A percentile compares a stretch with the other conserved stretches of the same genome.
phyloP scores from a whole-genome alignment of 2,797 vertebrate species.

The Urocyon cinereoargenteus region DNA sequence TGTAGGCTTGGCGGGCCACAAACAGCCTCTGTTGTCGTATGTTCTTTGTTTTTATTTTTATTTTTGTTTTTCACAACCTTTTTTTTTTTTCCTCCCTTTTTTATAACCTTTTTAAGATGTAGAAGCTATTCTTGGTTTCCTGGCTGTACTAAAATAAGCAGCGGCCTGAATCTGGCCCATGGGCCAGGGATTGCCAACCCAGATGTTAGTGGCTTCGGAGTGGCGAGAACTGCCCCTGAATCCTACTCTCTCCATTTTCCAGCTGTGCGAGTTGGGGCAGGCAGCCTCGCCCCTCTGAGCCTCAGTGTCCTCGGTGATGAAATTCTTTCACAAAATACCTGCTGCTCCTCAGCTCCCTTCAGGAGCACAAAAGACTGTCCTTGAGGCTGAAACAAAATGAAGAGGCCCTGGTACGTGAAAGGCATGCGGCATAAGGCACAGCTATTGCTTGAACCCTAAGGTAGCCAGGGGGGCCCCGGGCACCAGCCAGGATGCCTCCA shows the following conservation, averaged over 20 bases:
- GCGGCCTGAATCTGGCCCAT: not conserved
- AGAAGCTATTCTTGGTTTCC: not conserved
- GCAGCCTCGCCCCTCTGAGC: not conserved
- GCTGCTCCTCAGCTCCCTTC: not conserved
- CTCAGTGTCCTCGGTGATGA: not conserved
- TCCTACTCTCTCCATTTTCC: not conserved
- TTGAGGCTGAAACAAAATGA: not conserved
- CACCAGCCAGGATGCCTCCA: not conserved
- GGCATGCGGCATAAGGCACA: not conserved
- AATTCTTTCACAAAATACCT: not conserved
- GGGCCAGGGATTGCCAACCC: not conserved
- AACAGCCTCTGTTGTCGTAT: not conserved
- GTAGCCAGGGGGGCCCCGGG: not conserved
- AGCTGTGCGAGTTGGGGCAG: not conserved
- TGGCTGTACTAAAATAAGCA: not conserved
- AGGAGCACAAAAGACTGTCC: not conserved
- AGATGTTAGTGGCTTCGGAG: not conserved
- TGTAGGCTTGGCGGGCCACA: not conserved
- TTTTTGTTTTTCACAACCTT: not conserved
- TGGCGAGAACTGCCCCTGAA: accelerated
- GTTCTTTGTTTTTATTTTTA: constrained; percentile 13
- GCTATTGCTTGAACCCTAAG: not conserved
- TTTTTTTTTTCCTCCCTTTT: not conserved
- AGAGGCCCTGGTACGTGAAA: not conserved
- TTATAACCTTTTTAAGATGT: constrained; percentile 13